Evolutionary conservation across 2,888 invertebrate species (phyloP), one percentile per base, ranked within the genome.

Genomic region (Girardia tigrina): DNA sequence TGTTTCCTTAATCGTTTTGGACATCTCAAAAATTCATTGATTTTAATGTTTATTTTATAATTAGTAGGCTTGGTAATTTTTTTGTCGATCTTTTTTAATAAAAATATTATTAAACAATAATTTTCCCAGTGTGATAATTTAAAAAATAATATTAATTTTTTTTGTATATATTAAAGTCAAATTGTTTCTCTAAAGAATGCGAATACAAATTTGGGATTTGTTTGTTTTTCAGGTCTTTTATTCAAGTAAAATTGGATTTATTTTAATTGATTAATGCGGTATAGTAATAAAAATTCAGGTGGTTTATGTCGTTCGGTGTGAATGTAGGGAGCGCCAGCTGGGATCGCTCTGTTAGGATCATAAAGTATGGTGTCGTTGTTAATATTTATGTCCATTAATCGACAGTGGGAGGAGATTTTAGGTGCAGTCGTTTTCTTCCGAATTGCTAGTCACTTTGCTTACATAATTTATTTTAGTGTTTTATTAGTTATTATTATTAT

Each of bases 331-430:
- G 56, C 56, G 56, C 56, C 56, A 56, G 56, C 56, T 56, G 56
- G 56, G 56, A 56, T n/a, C 56, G 56, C 56, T 56, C 56, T 56
- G 56, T 56, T 56, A 56, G 56, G 56, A 23, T 56, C 56, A 56
- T 56, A 56, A 56, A 56, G 56, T 56, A 23, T 56, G 56, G n/a
- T 56, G 56, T 56, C 23, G 23, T 20, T 56, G 23, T 56, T 56
- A n/a, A n/a, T n/a, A n/a, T n/a, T n/a, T 56, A 56, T 56, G 56
- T 56, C 23, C 56, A 56, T 56, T 56, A 56, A 56, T 56, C 56
- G 56, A 56, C 56, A 56, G 56, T 56, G n/a, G 56, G 56, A 56
- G 56, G 56, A 56, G 56, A 56, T 56, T 56, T 56, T 56, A 20
- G 56, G 56, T 56, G 56, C 56, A 56, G 23, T 56, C 4, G n/a